These are phyloP conservation scores for Ridgeia piscesae DNA, from an alignment of 1,140 invertebrate species.

Conservation along the genomic window DNA sequence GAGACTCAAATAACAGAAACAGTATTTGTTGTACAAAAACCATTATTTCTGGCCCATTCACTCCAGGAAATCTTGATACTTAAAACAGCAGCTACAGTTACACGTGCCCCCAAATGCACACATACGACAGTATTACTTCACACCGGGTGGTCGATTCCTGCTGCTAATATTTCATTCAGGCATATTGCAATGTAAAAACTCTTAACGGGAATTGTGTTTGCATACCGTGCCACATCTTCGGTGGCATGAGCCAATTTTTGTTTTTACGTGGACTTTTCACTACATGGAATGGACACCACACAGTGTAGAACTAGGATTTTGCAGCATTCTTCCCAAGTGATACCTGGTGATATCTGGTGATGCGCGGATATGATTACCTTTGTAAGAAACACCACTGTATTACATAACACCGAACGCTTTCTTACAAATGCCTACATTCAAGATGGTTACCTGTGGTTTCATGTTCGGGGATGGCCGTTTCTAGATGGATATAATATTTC, in stretches of 20 bases:
- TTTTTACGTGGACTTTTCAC: not conserved
- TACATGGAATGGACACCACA: not conserved
- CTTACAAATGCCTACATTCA: not conserved
- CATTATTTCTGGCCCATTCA: not conserved
- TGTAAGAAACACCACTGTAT: not conserved
- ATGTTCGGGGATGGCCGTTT: not conserved
- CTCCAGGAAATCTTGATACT: not conserved
- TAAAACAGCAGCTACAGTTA: not conserved
- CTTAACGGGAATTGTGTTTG: not conserved
- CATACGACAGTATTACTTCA: not conserved
- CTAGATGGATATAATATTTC: not conserved
- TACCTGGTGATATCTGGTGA: not conserved
- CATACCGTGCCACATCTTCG: not conserved
- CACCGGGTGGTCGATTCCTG: not conserved
- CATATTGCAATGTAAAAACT: not conserved
- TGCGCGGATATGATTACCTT: not conserved
- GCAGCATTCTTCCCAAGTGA: not conserved
- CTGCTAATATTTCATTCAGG: not conserved
- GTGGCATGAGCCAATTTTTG: not conserved
- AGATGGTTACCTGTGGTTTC: not conserved
- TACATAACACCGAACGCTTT: not conserved
- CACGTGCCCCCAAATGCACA: not conserved
- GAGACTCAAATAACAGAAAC: too few relatives aligned
- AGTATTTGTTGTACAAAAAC: not conserved
- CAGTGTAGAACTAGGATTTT: not conserved